Conservation (phyloP, 2,888 invertebrate genomes). For the Periphyllus acericola region DNA sequence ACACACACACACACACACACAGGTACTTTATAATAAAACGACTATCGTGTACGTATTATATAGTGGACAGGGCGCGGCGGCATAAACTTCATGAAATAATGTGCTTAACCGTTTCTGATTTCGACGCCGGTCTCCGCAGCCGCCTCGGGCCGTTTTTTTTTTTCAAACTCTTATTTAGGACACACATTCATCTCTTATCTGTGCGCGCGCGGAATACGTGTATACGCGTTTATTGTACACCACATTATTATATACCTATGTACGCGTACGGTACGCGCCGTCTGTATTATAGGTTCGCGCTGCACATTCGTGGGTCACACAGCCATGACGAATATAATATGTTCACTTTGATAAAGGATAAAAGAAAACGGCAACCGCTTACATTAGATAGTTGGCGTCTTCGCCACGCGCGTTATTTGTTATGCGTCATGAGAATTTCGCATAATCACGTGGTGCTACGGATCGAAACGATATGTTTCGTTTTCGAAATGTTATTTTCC, state of each 20-base stretch:
- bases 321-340: too few relatives aligned
- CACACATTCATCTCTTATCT: neutral
- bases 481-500: neutral
- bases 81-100: neutral
- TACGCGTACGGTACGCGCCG: neutral
- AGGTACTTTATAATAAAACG: neutral
- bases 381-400: neutral
- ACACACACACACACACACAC: neutral
- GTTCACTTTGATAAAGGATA: neutral
- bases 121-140: neutral
- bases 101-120: conserved; percentile 2
- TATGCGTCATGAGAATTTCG: neutral
- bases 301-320: neutral
- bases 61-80: neutral
- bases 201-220: neutral
- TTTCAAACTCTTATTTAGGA: neutral
- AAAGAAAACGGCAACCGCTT: neutral
- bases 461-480: neutral
- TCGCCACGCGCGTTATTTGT: too few relatives aligned
- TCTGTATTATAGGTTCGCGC: too few relatives aligned
- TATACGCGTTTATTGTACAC: too few relatives aligned
- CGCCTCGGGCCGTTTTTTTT: neutral
- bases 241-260: neutral
- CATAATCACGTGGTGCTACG: too few relatives aligned
- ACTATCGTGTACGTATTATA: too few relatives aligned